Evolutionary conservation across 2,113 vertebrate species (phyloP).

Genomic region (Lycaon pictus): DNA sequence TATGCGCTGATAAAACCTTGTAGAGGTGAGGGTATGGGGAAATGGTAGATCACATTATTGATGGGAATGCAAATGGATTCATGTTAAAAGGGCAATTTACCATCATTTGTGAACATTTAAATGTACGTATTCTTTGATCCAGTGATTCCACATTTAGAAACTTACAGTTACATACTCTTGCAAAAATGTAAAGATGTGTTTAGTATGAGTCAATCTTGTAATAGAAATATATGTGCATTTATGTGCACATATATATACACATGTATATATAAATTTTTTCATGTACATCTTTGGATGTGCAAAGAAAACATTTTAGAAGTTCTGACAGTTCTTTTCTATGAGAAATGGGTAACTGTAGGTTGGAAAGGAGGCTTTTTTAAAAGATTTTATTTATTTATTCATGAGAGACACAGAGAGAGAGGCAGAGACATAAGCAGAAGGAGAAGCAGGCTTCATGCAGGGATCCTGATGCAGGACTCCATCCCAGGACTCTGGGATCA

Average conservation of each 20-base stretch:
- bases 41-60: neutral
- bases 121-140: neutral
- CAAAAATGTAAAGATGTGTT: neutral
- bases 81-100: neutral
- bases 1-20: neutral
- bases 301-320: neutral
- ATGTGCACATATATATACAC: neutral
- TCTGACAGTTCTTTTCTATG: neutral
- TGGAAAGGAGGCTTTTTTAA: neutral
- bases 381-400: too few species aligned
- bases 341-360: neutral
- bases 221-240: neutral
- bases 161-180: neutral
- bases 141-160: neutral
- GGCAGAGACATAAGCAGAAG: too few species aligned
- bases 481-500: too few species aligned
- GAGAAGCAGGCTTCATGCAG: too few species aligned
- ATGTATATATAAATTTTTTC: accelerated
- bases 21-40: neutral
- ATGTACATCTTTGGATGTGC: neutral
- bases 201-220: neutral
- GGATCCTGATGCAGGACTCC: too few species aligned
- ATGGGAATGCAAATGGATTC: neutral
- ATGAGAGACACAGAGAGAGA: too few species aligned
- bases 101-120: neutral